Conservation (phyloP, 2,797 vertebrate genomes). For the Hafferia zeledoni region DNA sequence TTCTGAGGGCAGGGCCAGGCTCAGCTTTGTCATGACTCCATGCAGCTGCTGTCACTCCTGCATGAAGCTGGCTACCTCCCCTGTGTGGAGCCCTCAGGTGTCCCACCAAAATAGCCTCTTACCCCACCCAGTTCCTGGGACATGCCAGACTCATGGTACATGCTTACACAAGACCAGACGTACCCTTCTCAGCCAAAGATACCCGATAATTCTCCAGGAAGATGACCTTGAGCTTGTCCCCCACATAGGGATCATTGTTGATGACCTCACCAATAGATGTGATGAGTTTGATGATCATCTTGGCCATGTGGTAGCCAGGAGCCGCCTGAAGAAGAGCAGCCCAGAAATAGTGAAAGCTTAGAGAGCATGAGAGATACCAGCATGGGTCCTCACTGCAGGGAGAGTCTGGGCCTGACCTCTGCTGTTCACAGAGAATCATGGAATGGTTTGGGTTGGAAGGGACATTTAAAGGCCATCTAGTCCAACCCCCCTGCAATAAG, state of each 20-base stretch:
- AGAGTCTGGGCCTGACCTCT: background rate
- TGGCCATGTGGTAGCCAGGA: slow-evolving; percentile 90
- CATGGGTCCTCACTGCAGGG: background rate
- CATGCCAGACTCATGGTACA: fast-evolving
- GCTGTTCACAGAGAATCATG: background rate
- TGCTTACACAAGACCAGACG: background rate
- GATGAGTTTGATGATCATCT: slow-evolving; percentile 89
- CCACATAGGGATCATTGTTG: slow-evolving; percentile 85
- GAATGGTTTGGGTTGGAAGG: background rate
- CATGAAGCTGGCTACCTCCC: background rate
- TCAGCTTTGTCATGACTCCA: background rate
- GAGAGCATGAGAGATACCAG: background rate
- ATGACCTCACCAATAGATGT: slow-evolving; percentile 82
- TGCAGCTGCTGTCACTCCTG: background rate
- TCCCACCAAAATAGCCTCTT: background rate
- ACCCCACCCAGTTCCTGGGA: background rate
- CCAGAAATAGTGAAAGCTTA: background rate
- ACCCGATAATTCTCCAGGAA: slow-evolving; percentile 89
- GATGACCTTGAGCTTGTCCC: slow-evolving; percentile 86
- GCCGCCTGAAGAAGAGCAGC: slow-evolving; percentile 78
- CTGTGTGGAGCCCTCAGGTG: background rate
- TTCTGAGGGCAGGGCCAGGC: background rate
- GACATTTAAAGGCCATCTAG: background rate
- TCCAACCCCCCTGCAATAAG: background rate
- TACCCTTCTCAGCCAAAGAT: slow-evolving; percentile 88